Percentiles rank a stretch among this genome's conserved stretches.
Conservation (phyloP, 2,888 invertebrate species). For the Idaea dimidiata region DNA sequence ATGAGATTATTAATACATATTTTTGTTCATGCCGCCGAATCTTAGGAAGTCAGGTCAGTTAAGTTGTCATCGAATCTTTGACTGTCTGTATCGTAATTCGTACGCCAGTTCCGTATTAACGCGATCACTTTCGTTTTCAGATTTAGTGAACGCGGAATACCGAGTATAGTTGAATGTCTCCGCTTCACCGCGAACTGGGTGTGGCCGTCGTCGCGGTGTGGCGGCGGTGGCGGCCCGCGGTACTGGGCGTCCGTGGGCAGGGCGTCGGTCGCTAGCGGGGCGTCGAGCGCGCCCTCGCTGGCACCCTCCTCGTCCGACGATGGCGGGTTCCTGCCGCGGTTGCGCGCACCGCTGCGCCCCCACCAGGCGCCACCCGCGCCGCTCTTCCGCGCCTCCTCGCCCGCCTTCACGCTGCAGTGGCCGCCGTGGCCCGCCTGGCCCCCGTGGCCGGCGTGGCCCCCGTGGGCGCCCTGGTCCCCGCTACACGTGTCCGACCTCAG, state of each 20-base stretch:
- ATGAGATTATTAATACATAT: not conserved
- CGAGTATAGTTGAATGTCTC: slow-evolving; percentile 89
- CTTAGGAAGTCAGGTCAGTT: slow-evolving; percentile 74
- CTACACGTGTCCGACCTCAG: slow-evolving; percentile 93
- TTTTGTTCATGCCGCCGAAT: slow-evolving; percentile 35
- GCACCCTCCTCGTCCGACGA: slow-evolving; percentile 86
- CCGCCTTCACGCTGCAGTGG: slow-evolving; percentile 66
- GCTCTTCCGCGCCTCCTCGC: slow-evolving; percentile 70
- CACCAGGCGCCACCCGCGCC: slow-evolving; percentile 80
- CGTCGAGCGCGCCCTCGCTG: slow-evolving; percentile 53
- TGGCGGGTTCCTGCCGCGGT: slow-evolving; percentile 88
- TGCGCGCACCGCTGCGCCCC: slow-evolving; percentile 76
- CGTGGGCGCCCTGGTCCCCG: slow-evolving; percentile 86
- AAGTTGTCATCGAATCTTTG: not conserved
- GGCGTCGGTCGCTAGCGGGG: slow-evolving; percentile 57
- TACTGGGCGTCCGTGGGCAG: slow-evolving; percentile 48
- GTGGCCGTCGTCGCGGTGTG: slow-evolving; percentile 88
- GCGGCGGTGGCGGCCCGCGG: slow-evolving; percentile 56
- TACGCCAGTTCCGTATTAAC: too few species aligned
- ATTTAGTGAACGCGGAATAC: slow-evolving; percentile 97
- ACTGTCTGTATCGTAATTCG: not conserved
- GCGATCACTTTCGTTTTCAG: too few species aligned
- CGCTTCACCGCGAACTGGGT: slow-evolving; percentile 84
- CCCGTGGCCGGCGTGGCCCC: slow-evolving; percentile 83
- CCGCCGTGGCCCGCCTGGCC: slow-evolving; percentile 83